phyloP scores from a whole-genome alignment of 2,113 vertebrate species.

The Cyprinodon brontotheroides region DNA sequence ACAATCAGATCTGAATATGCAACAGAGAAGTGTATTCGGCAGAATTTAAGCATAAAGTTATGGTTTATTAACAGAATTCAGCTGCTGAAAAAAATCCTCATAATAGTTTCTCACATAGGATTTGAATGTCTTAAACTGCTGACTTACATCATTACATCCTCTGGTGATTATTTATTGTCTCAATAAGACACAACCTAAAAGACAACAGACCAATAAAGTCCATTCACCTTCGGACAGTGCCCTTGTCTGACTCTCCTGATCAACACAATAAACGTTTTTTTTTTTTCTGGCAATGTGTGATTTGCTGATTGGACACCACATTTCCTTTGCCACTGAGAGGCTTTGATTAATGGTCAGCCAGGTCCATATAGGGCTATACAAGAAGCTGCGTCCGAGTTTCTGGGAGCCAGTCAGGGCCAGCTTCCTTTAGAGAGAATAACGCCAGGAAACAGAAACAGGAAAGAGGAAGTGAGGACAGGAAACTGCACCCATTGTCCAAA shows the following conservation, averaged over 20 bases:
- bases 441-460: constrained; percentile 77
- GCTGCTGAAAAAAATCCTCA: not conserved
- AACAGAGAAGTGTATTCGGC: not conserved
- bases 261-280: constrained; percentile 70
- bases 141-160: constrained; percentile 53
- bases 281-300: constrained; percentile 52
- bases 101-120: constrained; percentile 24
- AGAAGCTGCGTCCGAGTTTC: constrained; percentile 36
- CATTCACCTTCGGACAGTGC: constrained; percentile 47
- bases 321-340: constrained; percentile 70
- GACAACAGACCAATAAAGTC: constrained; percentile 31
- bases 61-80: constrained; percentile 16
- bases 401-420: constrained; percentile 25
- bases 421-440: constrained; percentile 73
- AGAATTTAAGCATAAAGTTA: not conserved
- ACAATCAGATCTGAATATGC: not conserved
- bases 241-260: constrained; percentile 55
- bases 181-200: constrained; percentile 32
- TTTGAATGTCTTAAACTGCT: constrained; percentile 45
- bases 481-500: constrained; percentile 78
- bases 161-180: constrained; percentile 27
- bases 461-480: constrained; percentile 77
- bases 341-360: constrained; percentile 65
- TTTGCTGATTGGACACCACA: constrained; percentile 50
- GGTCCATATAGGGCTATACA: constrained; percentile 56